phyloP scores from a whole-genome alignment of 1,140 invertebrate genomes.

The Dendrolimus punctatus region DNA sequence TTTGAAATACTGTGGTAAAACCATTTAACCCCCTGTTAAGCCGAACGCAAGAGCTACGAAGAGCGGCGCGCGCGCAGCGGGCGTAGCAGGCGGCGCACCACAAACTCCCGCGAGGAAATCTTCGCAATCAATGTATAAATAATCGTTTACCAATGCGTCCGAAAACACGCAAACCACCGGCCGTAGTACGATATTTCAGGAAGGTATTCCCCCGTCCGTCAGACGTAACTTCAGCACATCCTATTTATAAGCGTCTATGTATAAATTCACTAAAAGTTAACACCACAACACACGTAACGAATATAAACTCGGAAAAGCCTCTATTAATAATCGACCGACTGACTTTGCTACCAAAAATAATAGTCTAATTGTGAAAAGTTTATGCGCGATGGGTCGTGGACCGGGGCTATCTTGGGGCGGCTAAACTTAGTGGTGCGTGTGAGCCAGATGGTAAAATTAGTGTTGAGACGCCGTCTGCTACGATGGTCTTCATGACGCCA shows the following conservation, averaged over 20 bases:
- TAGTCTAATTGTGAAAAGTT: conserved; percentile 74
- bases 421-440: conserved; percentile 73
- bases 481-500: conserved; percentile 57
- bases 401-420: conserved; percentile 71
- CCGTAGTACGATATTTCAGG: conserved; percentile 71
- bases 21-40: conserved; percentile 1
- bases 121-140: conserved; percentile 64
- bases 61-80: conserved; percentile 6
- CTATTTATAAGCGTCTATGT: conserved; percentile 72
- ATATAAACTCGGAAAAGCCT: conserved; percentile 72
- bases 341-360: conserved; percentile 73
- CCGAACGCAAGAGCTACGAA: conserved; percentile 12
- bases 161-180: conserved; percentile 63
- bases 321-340: conserved; percentile 72
- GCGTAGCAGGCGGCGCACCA: conserved; percentile 15
- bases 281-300: conserved; percentile 70
- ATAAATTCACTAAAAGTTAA: conserved; percentile 73
- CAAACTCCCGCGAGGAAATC: conserved; percentile 31
- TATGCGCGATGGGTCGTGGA: conserved; percentile 70
- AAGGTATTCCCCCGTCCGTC: conserved; percentile 71
- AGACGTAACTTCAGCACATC: conserved; percentile 68
- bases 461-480: conserved; percentile 65
- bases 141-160: conserved; percentile 69
- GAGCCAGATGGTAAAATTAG: conserved; percentile 70
- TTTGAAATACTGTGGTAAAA: too few species aligned